Conservation (phyloP, 2,888 invertebrate genomes). For the Pseudococcus viburni region DNA sequence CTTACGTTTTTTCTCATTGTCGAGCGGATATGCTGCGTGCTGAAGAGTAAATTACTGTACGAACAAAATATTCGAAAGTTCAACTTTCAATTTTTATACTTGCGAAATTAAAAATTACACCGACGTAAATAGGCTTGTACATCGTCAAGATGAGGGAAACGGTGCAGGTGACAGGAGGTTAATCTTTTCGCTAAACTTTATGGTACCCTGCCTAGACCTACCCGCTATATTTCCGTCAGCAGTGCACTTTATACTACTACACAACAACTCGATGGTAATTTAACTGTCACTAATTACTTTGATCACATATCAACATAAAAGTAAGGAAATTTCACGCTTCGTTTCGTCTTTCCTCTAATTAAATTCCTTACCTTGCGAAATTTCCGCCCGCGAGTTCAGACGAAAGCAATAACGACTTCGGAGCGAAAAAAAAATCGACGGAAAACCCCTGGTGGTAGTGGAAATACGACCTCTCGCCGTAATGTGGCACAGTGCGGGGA, state of each 20-base stretch:
- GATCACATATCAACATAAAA: conserved; percentile 35
- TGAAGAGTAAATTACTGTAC: neutral
- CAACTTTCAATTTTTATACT: neutral
- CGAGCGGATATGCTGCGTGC: conserved; percentile 14
- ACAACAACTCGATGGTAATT: conserved; percentile 30
- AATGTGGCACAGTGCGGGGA: neutral
- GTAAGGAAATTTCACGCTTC: conserved; percentile 41
- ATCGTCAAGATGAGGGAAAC: neutral
- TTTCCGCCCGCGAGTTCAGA: neutral
- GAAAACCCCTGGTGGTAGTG: neutral
- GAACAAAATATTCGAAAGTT: neutral
- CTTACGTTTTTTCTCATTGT: neutral
- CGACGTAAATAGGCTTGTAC: neutral
- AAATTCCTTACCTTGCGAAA: conserved; percentile 21
- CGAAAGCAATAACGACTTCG: neutral
- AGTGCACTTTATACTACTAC: conserved; percentile 16
- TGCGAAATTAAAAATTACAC: conserved; percentile 10
- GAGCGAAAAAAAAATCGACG: neutral
- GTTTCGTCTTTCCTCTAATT: neutral
- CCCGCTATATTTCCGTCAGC: neutral
- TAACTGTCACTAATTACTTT: conserved; percentile 47
- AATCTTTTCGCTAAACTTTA: conserved; percentile 9
- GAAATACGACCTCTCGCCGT: neutral
- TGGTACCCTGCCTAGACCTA: neutral
- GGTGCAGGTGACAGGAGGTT: neutral